Evolutionary conservation across 2,888 invertebrate genomes (phyloP).

Genomic region (Caenorhabditis drosophilae): DNA sequence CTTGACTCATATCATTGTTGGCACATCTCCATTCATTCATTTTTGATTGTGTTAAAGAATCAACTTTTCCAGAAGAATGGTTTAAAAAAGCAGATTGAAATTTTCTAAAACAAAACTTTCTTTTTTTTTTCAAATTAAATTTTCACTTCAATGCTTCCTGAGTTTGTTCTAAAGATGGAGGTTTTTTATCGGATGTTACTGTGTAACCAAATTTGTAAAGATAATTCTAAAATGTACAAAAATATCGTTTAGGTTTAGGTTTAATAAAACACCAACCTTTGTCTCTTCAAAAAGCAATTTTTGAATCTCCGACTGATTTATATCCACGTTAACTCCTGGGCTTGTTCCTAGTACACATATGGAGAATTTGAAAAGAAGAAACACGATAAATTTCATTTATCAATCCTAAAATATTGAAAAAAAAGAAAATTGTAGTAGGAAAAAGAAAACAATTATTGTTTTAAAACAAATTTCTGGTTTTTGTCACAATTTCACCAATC

Average conservation of each 20-base stretch:
- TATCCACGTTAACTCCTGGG: slow-evolving; percentile 35
- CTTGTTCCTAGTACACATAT: background rate
- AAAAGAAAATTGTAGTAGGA: no score
- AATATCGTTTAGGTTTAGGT: background rate
- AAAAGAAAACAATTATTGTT: no score
- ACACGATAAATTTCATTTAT: no score
- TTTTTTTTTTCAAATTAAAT: background rate
- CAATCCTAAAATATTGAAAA: no score
- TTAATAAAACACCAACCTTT: slow-evolving; percentile 16
- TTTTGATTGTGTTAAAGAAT: slow-evolving; percentile 44
- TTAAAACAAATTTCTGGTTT: no score
- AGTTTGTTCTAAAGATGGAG: background rate
- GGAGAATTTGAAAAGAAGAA: no score
- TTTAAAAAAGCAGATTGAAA: slow-evolving; percentile 46
- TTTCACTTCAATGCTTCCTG: background rate
- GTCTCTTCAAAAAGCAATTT: slow-evolving; percentile 29
- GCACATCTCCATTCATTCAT: slow-evolving; percentile 48
- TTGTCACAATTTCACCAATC: no score
- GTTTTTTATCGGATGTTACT: background rate
- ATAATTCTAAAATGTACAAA: slow-evolving; percentile 21
- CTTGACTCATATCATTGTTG: slow-evolving; percentile 36
- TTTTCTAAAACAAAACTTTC: slow-evolving; percentile 19
- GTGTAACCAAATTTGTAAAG: slow-evolving; percentile 30
- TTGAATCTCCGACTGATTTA: slow-evolving; percentile 23
- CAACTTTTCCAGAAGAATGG: slow-evolving; percentile 42